Conservation (phyloP, 2,797 vertebrate species). For the Gymnothorax reevesii region DNA sequence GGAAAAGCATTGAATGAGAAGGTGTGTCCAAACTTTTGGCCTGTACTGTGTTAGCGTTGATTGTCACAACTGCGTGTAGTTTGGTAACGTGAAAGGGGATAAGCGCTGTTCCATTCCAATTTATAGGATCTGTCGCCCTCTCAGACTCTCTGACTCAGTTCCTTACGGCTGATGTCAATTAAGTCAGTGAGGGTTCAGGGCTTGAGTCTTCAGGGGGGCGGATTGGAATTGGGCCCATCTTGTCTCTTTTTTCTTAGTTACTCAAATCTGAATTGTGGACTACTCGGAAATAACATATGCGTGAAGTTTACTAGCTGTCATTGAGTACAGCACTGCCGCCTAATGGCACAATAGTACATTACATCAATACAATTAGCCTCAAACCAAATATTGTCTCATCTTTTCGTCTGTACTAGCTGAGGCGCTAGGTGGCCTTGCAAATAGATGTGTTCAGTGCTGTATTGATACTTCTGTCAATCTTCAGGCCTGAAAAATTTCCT, state of each 20-base stretch:
- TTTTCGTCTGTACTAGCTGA: background rate
- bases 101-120: too few relatives aligned
- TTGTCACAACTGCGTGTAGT: too few relatives aligned
- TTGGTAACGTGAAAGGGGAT: too few relatives aligned
- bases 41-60: too few relatives aligned
- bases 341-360: slow-evolving; percentile 7
- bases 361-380: background rate
- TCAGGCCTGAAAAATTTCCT: slow-evolving; percentile 92
- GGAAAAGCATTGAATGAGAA: too few relatives aligned
- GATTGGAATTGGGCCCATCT: too few relatives aligned
- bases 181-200: too few relatives aligned
- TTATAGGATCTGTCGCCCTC: too few relatives aligned
- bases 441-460: background rate
- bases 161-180: too few relatives aligned
- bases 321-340: slow-evolving; percentile 27
- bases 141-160: too few relatives aligned
- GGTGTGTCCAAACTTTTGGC: too few relatives aligned
- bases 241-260: background rate
- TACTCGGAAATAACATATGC: background rate
- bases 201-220: too few relatives aligned
- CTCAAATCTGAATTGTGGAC: background rate
- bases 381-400: background rate
- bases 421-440: background rate
- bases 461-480: slow-evolving; percentile 33
- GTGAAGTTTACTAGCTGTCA: background rate